These are phyloP conservation scores for Rhingia rostrata DNA, from an alignment of 2,888 invertebrate genomes.

Conservation along the genomic window DNA sequence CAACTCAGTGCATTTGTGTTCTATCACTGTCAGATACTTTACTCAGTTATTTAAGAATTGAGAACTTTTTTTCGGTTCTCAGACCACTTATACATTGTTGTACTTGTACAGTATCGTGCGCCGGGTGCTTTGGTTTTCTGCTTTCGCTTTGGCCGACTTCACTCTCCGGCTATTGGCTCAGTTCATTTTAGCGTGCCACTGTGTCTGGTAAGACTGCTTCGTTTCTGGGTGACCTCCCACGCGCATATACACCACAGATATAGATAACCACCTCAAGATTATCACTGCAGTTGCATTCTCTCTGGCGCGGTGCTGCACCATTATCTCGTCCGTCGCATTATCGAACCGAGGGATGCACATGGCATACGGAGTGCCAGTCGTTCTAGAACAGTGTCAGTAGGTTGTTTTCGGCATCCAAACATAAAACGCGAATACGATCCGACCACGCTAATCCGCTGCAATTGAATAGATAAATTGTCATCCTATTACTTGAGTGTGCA, in stretches of 20 bases:
- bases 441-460: constrained; percentile 5
- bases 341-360: constrained; percentile 54
- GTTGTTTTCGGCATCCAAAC: constrained; percentile 25
- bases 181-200: constrained; percentile 66
- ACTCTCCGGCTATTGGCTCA: constrained; percentile 56
- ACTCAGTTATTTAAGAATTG: not conserved
- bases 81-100: not conserved
- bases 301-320: constrained; percentile 61
- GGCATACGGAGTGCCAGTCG: not conserved
- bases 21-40: constrained; percentile 43
- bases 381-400: constrained; percentile 61
- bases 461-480: constrained; percentile 51
- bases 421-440: constrained; percentile 4
- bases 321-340: constrained; percentile 65
- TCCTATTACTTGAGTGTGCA: constrained; percentile 31
- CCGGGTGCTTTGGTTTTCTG: constrained; percentile 37
- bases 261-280: constrained; percentile 45
- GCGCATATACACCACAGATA: constrained; percentile 21
- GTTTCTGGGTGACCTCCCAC: constrained; percentile 25
- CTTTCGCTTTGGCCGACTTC: constrained; percentile 46
- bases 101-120: constrained; percentile 22
- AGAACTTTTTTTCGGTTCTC: too few relatives aligned
- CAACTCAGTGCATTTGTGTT: constrained; percentile 28
- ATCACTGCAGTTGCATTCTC: constrained; percentile 65
- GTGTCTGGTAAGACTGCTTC: constrained; percentile 62